Percentiles rank a stretch among this genome's conserved stretches.
Evolutionary conservation across 2,797 vertebrate genomes (phyloP).

Genomic region (Harpagifer antarcticus): DNA sequence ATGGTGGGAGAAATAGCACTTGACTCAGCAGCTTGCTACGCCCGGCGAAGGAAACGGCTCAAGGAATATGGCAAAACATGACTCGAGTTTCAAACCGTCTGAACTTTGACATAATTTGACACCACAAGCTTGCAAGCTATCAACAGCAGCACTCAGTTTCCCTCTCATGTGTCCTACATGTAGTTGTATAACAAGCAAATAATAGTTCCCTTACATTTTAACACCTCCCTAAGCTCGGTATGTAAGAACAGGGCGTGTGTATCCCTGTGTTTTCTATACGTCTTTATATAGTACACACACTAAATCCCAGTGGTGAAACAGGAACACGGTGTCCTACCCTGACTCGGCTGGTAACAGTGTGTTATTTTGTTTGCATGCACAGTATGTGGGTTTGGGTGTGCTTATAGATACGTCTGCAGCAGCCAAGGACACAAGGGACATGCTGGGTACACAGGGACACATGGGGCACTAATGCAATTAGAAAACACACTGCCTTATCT

Average conservation of each 20-base stretch:
- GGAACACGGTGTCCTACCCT: slow-evolving; percentile 54
- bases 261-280: slow-evolving; percentile 4
- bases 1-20: background rate
- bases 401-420: slow-evolving; percentile 19
- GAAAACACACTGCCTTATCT: background rate
- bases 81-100: slow-evolving; percentile 23
- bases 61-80: slow-evolving; percentile 2
- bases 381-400: slow-evolving; percentile 27
- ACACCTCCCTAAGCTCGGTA: background rate
- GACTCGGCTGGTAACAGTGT: slow-evolving; percentile 31
- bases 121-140: background rate
- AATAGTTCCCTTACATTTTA: background rate
- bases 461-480: background rate
- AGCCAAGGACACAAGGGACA: slow-evolving; percentile 37
- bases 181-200: slow-evolving; percentile 5
- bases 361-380: slow-evolving; percentile 31
- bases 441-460: background rate
- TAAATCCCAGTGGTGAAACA: slow-evolving; percentile 23
- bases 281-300: slow-evolving; percentile 37
- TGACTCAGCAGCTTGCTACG: background rate
- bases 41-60: background rate
- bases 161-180: background rate
- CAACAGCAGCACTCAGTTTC: background rate
- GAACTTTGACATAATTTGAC: slow-evolving; percentile 45
- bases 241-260: slow-evolving; percentile 1